Evolutionary conservation across 1,140 invertebrate species (phyloP).

Genomic region (Homalodisca vitripennis): DNA sequence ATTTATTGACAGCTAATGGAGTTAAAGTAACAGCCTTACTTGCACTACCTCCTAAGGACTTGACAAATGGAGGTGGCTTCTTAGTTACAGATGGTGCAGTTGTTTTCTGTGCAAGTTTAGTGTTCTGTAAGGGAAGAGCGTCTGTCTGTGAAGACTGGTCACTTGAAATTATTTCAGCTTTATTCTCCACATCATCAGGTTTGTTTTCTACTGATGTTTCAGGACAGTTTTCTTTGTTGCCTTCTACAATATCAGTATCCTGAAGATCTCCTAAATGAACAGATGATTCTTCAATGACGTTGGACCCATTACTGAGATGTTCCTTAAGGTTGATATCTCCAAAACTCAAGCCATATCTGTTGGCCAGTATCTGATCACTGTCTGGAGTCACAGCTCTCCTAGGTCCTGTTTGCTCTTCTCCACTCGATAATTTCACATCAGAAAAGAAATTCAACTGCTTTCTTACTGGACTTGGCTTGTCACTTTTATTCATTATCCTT

Average conservation of each 20-base stretch:
- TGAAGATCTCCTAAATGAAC: conserved; percentile 37
- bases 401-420: neutral
- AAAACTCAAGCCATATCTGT: conserved; percentile 24
- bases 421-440: conserved; percentile 12
- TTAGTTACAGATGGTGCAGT: neutral
- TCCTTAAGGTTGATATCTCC: conserved; percentile 30
- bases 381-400: neutral
- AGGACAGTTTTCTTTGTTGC: conserved; percentile 21
- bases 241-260: conserved; percentile 46
- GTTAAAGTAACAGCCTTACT: neutral
- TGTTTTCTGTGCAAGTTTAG: neutral
- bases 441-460: conserved; percentile 8
- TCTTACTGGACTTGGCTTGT: neutral
- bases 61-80: neutral
- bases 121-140: neutral
- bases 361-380: neutral
- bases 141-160: conserved; percentile 31
- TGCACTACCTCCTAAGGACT: neutral
- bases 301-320: conserved; percentile 29
- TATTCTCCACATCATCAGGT: neutral
- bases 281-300: conserved; percentile 33
- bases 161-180: neutral
- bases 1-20: neutral
- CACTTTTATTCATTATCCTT: neutral
- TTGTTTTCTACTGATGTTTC: neutral